A percentile compares a stretch with the other conserved stretches of the same genome.
Conservation (phyloP, 1,140 invertebrate genomes). For the Leptinotarsa defecta region DNA sequence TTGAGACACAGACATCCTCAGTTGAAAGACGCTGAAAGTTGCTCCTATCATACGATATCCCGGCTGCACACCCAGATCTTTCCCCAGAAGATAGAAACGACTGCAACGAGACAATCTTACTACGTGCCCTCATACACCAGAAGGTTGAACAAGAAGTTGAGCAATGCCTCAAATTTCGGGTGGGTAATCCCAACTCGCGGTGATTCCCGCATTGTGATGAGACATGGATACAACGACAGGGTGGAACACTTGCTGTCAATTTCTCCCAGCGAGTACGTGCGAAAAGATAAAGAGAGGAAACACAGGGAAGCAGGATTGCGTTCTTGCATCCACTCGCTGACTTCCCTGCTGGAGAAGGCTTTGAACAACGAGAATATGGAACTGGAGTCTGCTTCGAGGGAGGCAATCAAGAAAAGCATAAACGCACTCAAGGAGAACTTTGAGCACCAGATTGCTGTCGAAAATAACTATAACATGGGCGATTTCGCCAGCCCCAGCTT, state of each 20-base stretch:
- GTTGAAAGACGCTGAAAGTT: conserved; percentile 14
- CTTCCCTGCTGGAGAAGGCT: conserved; percentile 38
- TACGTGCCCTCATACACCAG: neutral
- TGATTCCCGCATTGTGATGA: conserved; percentile 27
- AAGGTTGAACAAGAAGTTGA: conserved; percentile 18
- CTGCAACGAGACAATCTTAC: conserved; percentile 15
- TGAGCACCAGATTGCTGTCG: conserved; percentile 26
- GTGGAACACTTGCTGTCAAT: conserved; percentile 40
- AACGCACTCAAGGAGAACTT: conserved; percentile 36
- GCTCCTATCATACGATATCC: conserved; percentile 35
- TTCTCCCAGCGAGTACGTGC: conserved; percentile 41
- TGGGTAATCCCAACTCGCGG: conserved; percentile 32
- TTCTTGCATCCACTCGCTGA: conserved; percentile 41
- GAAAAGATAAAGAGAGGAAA: conserved; percentile 37
- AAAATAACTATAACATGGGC: conserved; percentile 6
- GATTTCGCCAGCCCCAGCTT: conserved; percentile 33
- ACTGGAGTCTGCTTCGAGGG: conserved; percentile 27
- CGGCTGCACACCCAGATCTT: conserved; percentile 32
- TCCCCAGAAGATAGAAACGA: conserved; percentile 33
- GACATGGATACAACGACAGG: conserved; percentile 33
- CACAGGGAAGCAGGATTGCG: conserved; percentile 35
- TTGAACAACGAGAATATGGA: conserved; percentile 29
- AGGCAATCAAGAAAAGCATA: conserved; percentile 34
- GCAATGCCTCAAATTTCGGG: conserved; percentile 28
- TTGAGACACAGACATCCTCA: conserved; percentile 33